Percentiles rank a stretch among this genome's conserved stretches.
Conservation (phyloP, 2,797 vertebrate species). For the Mus minutoides region DNA sequence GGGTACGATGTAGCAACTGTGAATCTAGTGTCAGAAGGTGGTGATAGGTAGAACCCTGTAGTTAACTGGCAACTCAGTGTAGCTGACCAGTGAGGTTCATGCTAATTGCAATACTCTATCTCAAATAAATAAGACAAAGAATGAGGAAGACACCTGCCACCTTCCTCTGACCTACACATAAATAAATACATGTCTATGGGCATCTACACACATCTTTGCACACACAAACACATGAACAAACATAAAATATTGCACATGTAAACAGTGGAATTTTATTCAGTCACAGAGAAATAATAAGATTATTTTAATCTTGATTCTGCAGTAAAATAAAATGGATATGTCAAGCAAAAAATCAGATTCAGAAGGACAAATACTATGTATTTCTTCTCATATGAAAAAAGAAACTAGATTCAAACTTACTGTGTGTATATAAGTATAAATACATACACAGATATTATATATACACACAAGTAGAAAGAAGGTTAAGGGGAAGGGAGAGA, state of each 20-base stretch:
- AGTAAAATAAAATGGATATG: not conserved
- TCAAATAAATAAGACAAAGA: not conserved
- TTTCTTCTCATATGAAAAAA: not conserved
- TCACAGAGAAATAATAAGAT: not conserved
- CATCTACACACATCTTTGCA: not conserved
- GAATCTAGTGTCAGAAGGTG: not conserved
- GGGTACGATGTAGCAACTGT: not conserved
- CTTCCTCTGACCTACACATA: not conserved
- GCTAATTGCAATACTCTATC: not conserved
- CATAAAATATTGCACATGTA: not conserved
- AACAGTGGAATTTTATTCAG: not conserved
- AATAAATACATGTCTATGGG: not conserved
- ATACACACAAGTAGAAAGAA: not conserved
- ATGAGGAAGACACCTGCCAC: not conserved
- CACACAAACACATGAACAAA: not conserved
- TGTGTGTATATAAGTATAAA: not conserved
- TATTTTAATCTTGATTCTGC: not conserved
- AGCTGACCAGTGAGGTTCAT: not conserved
- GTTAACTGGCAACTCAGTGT: not conserved
- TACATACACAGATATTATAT: not conserved
- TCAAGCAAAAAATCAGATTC: not conserved
- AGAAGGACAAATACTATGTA: not conserved
- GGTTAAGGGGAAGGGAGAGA: not conserved
- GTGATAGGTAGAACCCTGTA: not conserved
- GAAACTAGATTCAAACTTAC: not conserved